Percentiles rank a stretch among this genome's conserved stretches.
Conservation (phyloP, 2,113 vertebrate species). For the Thunnus maccoyii region DNA sequence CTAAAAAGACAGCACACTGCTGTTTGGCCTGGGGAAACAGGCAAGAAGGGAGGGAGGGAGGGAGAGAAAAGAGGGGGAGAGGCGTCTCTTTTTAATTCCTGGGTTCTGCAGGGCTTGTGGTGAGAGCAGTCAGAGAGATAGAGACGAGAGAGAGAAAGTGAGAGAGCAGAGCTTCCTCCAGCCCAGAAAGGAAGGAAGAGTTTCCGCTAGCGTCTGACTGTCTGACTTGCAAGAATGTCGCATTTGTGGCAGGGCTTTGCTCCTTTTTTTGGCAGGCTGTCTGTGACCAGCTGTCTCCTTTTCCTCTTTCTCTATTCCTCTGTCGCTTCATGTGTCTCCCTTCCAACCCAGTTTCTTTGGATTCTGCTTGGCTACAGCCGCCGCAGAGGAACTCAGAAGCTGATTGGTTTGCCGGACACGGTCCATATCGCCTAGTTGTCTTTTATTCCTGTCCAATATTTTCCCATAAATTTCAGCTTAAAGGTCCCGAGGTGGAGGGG, state of each 20-base stretch:
- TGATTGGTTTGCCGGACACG: conserved; percentile 60
- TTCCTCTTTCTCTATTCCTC: conserved; percentile 62
- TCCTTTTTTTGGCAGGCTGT: conserved; percentile 80
- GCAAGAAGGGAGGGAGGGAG: conserved; percentile 25
- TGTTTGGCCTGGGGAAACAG: conserved; percentile 72
- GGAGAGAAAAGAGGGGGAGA: conserved; percentile 33
- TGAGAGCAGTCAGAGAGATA: conserved; percentile 62
- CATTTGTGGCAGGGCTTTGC: conserved; percentile 76
- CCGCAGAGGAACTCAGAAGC: conserved; percentile 64
- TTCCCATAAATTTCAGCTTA: conserved; percentile 47
- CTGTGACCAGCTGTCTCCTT: conserved; percentile 82
- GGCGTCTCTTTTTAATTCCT: conserved; percentile 68
- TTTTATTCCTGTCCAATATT: conserved; percentile 52
- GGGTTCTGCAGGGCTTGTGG: conserved; percentile 73
- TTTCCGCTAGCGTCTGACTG: conserved; percentile 80
- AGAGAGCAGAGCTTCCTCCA: conserved; percentile 75
- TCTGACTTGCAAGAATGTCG: conserved; percentile 81
- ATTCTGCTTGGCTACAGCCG: conserved; percentile 75
- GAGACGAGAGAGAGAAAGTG: conserved; percentile 60
- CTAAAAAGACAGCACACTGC: conserved; percentile 65
- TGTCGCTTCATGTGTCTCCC: conserved; percentile 70
- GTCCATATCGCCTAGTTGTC: conserved; percentile 50
- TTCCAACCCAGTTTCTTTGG: conserved; percentile 81
- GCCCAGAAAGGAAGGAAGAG: conserved; percentile 77
- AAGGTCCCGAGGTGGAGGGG: conserved; percentile 38